phyloP scores from a whole-genome alignment of 2,888 invertebrate species.

The Dolichopus griseipennis region DNA sequence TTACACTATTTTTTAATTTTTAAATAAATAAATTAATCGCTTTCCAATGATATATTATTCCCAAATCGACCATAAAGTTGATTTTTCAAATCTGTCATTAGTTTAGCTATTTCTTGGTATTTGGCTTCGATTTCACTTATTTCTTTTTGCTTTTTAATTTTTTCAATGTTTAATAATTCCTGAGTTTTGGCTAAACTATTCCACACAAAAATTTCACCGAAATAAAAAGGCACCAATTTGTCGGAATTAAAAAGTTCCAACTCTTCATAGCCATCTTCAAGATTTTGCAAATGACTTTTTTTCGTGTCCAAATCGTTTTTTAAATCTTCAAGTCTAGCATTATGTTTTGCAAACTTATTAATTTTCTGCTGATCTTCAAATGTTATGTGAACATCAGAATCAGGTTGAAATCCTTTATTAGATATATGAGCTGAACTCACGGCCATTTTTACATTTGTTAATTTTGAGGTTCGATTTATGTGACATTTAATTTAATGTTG shows the following conservation, averaged over 20 bases:
- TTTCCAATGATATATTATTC: too few relatives aligned
- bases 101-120: too few relatives aligned
- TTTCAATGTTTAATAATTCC: too few relatives aligned
- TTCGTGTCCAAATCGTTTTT: conserved; percentile 79
- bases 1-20: too few relatives aligned
- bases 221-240: conserved; percentile 67
- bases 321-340: conserved; percentile 83
- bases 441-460: too few relatives aligned
- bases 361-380: conserved; percentile 96
- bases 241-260: conserved; percentile 70
- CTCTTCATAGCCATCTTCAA: conserved; percentile 89
- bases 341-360: conserved; percentile 88
- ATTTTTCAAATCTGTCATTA: too few relatives aligned
- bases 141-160: too few relatives aligned
- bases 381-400: conserved; percentile 87
- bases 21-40: too few relatives aligned
- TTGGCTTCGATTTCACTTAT: too few relatives aligned
- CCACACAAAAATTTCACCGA: conserved; percentile 83
- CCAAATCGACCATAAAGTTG: too few relatives aligned
- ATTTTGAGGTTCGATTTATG: too few relatives aligned
- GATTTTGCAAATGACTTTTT: conserved; percentile 82
- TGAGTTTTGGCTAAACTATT: conserved; percentile 67
- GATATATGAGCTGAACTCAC: conserved; percentile 42
- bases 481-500: too few relatives aligned
- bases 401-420: conserved; percentile 63